These are phyloP conservation scores for Bombyx huttoni DNA, from an alignment of 2,888 invertebrate genomes.

Conservation along the genomic window DNA sequence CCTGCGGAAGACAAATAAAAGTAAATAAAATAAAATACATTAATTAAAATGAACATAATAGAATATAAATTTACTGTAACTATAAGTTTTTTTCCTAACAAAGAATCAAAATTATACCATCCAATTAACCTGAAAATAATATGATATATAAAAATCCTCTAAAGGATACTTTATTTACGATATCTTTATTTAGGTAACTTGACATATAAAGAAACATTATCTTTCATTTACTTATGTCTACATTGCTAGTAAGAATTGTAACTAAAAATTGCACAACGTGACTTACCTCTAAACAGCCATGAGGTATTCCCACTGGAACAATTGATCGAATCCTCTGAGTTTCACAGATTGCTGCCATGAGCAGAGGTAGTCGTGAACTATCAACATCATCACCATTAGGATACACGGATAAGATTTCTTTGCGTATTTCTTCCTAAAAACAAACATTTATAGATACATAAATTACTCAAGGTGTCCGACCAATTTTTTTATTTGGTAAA, in stretches of 20 bases:
- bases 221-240: too few species aligned
- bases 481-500: too few species aligned
- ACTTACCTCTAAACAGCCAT: conserved; percentile 74
- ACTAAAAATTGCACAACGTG: neutral
- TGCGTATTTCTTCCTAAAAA: conserved; percentile 70
- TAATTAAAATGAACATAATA: neutral
- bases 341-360: conserved; percentile 84
- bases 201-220: too few species aligned
- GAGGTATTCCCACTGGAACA: conserved; percentile 88
- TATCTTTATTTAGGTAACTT: too few species aligned
- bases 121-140: too few species aligned
- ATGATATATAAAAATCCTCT: too few species aligned
- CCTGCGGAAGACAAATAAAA: conserved; percentile 33
- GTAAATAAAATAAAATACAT: neutral
- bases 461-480: too few species aligned
- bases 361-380: conserved; percentile 64
- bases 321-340: conserved; percentile 84
- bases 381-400: conserved; percentile 73
- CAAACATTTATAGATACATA: neutral
- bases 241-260: too few species aligned
- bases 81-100: too few species aligned
- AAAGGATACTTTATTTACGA: too few species aligned
- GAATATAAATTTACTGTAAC: too few species aligned
- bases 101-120: too few species aligned
- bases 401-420: conserved; percentile 63